Base-by-base conservation (phyloP, 2,888 invertebrate genomes). In the Macaria notata region DNA sequence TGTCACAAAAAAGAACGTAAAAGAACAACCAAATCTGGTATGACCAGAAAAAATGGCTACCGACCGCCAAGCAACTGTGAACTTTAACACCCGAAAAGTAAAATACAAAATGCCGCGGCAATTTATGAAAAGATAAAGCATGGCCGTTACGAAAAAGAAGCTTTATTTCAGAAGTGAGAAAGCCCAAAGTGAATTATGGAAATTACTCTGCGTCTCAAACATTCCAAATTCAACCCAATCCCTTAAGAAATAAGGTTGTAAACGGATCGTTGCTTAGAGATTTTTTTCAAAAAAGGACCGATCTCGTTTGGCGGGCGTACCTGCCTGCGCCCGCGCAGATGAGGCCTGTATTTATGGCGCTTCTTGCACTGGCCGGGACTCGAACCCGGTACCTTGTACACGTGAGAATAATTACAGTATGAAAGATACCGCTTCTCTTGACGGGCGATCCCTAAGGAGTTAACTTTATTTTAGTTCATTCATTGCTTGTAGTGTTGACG, bases 271-370 rank as follows among this genome's bases (percentile, higher is more conserved):
- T 41, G 33, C 33, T 55, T 9, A 50, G 60, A 65, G 66, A 43
- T 62, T 76, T 83, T 85, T 80, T 83, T 81, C 76, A 70, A 80
- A 85, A 87, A 87, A 87, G 86, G 82, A 83, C 73, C 81, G 79
- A 87, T 89, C 89, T 90, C 80, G 89, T 89, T 90, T 90, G 89
- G 86, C 88, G 83, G 86, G 86, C 88, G 88, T 86, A 90, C 90
- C 88, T 64, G 89, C 90, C 88, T 64, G 89, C 86, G 88, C 84
- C 70, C 72, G 84, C 85, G 87, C 88, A 82, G 88, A 87, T 84
- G 84, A 84, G 84, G 78, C 77, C 85, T 86, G 88, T 91, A 90
- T 90, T 91, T 91, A 91, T 88, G 90, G 90, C 90, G 90, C 90
- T 89, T 76, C 78, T 78, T 76, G 75, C 78, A 79, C 78, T 75